Evolutionary conservation across 2,797 vertebrate genomes (phyloP).

Genomic region (Spea hammondii): DNA sequence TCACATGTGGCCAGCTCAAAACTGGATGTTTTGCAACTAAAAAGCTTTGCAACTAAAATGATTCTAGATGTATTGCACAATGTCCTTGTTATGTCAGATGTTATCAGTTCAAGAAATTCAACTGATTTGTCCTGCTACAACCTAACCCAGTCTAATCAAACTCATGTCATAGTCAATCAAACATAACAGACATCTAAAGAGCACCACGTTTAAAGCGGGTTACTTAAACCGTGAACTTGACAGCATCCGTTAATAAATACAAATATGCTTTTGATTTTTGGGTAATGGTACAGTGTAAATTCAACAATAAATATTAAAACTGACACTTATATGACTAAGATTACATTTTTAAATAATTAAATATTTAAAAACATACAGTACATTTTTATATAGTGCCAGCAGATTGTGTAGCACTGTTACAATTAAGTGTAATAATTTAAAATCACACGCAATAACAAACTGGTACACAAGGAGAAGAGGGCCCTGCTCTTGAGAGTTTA

Average conservation of each 20-base stretch:
- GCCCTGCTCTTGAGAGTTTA: too few species aligned
- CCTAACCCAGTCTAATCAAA: conserved; percentile 42
- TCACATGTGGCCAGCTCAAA: background rate
- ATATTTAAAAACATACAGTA: too few species aligned
- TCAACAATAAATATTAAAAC: background rate
- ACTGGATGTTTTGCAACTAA: background rate
- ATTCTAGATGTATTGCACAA: conserved; percentile 41
- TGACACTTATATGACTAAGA: background rate
- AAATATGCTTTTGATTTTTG: background rate
- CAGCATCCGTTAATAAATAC: background rate
- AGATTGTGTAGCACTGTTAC: too few species aligned
- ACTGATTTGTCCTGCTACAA: conserved; percentile 44
- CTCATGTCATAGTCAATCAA: conserved; percentile 47
- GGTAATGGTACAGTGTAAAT: background rate
- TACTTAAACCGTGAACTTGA: conserved; percentile 1
- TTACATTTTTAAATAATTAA: too few species aligned
- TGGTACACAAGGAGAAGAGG: too few species aligned
- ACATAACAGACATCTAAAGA: conserved; percentile 21
- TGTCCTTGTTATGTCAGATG: conserved; percentile 50
- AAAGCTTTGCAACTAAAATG: conserved; percentile 31
- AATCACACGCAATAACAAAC: too few species aligned
- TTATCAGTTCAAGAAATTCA: conserved; percentile 42
- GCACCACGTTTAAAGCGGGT: conserved; percentile 3
- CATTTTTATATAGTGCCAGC: too few species aligned
- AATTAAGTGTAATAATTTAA: too few species aligned